Evolutionary conservation across 2,113 vertebrate genomes (phyloP).

Genomic region (Scortum barcoo): DNA sequence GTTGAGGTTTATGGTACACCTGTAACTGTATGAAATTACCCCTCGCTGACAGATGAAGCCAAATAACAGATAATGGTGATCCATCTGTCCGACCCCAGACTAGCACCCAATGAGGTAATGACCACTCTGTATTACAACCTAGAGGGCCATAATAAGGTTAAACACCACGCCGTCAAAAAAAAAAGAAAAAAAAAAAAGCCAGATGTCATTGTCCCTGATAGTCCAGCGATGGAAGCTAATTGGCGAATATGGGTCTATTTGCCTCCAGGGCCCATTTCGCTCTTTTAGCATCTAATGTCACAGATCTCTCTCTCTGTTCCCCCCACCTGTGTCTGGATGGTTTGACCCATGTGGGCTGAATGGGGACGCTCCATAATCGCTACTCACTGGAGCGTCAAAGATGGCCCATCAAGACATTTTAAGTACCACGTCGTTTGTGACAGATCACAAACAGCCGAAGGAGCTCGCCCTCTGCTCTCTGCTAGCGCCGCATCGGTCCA

Average conservation of each 20-base stretch:
- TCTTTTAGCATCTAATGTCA: slow-evolving; percentile 30
- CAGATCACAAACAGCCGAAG: slow-evolving; percentile 34
- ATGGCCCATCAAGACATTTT: slow-evolving; percentile 52
- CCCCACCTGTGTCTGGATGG: slow-evolving; percentile 29
- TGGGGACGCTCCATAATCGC: slow-evolving; percentile 36
- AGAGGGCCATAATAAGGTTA: slow-evolving; percentile 65
- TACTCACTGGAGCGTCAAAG: slow-evolving; percentile 49
- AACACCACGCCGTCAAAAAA: slow-evolving; percentile 62
- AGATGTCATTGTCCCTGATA: slow-evolving; percentile 47
- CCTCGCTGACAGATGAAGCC: slow-evolving; percentile 40
- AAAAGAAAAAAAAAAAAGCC: slow-evolving; percentile 62
- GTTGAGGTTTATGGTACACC: slow-evolving; percentile 28
- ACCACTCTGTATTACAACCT: slow-evolving; percentile 46
- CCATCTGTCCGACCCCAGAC: slow-evolving; percentile 52
- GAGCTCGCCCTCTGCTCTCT: not conserved
- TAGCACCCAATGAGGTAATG: slow-evolving; percentile 55
- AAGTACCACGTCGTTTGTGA: slow-evolving; percentile 41
- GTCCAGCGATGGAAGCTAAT: slow-evolving; percentile 53
- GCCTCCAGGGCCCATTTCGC: slow-evolving; percentile 48
- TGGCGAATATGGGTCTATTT: slow-evolving; percentile 63
- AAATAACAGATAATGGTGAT: slow-evolving; percentile 68
- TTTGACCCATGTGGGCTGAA: slow-evolving; percentile 54
- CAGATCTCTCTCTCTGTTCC: slow-evolving; percentile 37
- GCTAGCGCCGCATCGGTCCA: slow-evolving; percentile 13
- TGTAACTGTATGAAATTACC: slow-evolving; percentile 45